phyloP scores from a whole-genome alignment of 2,113 vertebrate species.

The Etheostoma cragini region DNA sequence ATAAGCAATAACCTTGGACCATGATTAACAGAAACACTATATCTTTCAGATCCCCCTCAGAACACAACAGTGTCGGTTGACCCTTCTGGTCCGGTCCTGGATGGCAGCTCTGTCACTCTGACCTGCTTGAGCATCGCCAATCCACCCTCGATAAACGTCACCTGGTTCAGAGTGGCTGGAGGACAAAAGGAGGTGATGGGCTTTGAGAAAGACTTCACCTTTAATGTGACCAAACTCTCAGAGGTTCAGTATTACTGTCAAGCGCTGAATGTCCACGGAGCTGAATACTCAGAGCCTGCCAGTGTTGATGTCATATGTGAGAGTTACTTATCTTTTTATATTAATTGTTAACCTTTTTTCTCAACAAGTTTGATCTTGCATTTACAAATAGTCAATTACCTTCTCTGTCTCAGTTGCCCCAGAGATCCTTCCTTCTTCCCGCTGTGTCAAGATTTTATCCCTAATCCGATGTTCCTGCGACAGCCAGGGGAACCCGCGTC shows the following conservation, averaged over 20 bases:
- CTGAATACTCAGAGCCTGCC: constrained; percentile 25
- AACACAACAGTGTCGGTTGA: constrained; percentile 63
- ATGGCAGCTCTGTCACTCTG: constrained; percentile 73
- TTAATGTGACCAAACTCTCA: constrained; percentile 71
- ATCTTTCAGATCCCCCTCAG: constrained; percentile 72
- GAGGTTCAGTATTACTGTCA: constrained; percentile 69
- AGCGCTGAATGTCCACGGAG: constrained; percentile 67
- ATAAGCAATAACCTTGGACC: not conserved
- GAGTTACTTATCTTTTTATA: constrained; percentile 17
- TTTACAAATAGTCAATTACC: not conserved
- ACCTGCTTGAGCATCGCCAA: constrained; percentile 72
- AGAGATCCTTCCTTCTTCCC: constrained; percentile 71
- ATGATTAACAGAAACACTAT: not conserved
- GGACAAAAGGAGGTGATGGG: constrained; percentile 44
- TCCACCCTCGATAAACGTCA: constrained; percentile 71
- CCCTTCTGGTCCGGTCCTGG: constrained; percentile 59
- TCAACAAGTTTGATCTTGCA: not conserved
- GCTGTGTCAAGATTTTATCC: constrained; percentile 57
- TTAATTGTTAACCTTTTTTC: not conserved
- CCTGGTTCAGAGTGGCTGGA: constrained; percentile 74
- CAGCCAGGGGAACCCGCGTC: constrained; percentile 77
- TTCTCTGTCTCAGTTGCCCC: constrained; percentile 61
- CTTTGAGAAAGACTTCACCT: constrained; percentile 45
- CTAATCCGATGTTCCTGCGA: constrained; percentile 69
- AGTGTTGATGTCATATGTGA: constrained; percentile 69